phyloP scores from a whole-genome alignment of 2,113 vertebrate species.

The Mola mola region DNA sequence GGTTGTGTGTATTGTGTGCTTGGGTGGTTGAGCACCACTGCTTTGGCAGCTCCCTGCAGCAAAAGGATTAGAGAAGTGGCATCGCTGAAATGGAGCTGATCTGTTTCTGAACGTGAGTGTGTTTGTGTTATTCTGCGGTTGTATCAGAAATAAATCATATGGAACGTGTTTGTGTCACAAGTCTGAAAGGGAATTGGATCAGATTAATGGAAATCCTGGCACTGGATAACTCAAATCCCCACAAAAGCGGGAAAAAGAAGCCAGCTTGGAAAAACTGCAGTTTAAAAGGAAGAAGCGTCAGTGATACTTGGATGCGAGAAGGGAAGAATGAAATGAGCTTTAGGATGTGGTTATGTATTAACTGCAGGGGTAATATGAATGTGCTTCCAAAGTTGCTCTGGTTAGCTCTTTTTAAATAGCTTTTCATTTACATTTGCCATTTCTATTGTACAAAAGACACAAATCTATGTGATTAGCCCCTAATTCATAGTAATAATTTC shows the following conservation, averaged over 20 bases:
- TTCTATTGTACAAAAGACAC: too few relatives aligned
- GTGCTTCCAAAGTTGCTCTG: too few relatives aligned
- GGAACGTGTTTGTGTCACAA: constrained; percentile 27
- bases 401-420: too few relatives aligned
- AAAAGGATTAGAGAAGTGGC: constrained; percentile 65
- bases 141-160: constrained; percentile 41
- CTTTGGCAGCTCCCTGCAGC: constrained; percentile 60
- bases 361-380: constrained; percentile 16
- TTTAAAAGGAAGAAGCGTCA: constrained; percentile 1
- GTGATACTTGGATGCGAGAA: constrained; percentile 16
- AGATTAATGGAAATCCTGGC: constrained; percentile 70
- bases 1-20: constrained; percentile 21
- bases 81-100: constrained; percentile 64
- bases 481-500: too few relatives aligned
- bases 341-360: constrained; percentile 31
- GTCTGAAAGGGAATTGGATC: constrained; percentile 73
- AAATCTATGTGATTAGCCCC: too few relatives aligned
- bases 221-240: constrained; percentile 54
- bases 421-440: too few relatives aligned
- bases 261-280: constrained; percentile 23
- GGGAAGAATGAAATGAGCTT: constrained; percentile 1
- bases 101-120: constrained; percentile 40
- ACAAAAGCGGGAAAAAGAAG: constrained; percentile 44
- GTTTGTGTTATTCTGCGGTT: constrained; percentile 35
- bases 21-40: constrained; percentile 45